Percentiles rank a stretch among this genome's conserved stretches.
Evolutionary conservation across 1,140 invertebrate species (phyloP).

Genomic region (Drosophila azteca): DNA sequence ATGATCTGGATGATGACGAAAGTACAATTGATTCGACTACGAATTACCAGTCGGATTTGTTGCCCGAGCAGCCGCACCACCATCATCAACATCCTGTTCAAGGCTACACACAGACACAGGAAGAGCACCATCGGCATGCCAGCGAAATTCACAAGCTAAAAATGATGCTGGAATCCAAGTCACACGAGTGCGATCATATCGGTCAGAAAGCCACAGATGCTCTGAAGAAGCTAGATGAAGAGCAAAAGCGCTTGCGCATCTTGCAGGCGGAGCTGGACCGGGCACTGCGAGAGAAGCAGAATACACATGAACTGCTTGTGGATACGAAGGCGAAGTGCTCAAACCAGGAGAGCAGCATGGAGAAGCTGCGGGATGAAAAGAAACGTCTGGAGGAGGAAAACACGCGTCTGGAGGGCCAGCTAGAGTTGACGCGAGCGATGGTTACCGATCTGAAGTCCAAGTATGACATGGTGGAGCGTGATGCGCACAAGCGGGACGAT

Average conservation of each 20-base stretch:
- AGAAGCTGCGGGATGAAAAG: slow-evolving; percentile 70
- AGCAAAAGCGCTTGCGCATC: slow-evolving; percentile 84
- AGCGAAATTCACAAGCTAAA: slow-evolving; percentile 62
- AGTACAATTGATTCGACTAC: slow-evolving; percentile 82
- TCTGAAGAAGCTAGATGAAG: slow-evolving; percentile 73
- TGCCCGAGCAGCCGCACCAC: slow-evolving; percentile 38
- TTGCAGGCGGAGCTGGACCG: slow-evolving; percentile 85
- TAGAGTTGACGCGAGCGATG: slow-evolving; percentile 67
- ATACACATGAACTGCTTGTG: slow-evolving; percentile 85
- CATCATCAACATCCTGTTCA: not conserved
- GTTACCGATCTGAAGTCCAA: slow-evolving; percentile 71
- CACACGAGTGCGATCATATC: slow-evolving; percentile 56
- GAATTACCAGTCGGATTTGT: slow-evolving; percentile 59
- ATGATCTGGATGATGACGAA: slow-evolving; percentile 86
- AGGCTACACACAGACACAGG: too few species aligned
- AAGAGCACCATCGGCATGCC: slow-evolving; percentile 13
- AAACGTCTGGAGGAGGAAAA: slow-evolving; percentile 69
- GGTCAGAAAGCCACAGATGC: slow-evolving; percentile 51
- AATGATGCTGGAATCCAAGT: slow-evolving; percentile 69
- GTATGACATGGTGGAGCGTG: slow-evolving; percentile 73
- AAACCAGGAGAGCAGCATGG: slow-evolving; percentile 67
- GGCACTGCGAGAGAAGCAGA: slow-evolving; percentile 84
- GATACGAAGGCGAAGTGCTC: slow-evolving; percentile 77
- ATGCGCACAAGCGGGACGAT: slow-evolving; percentile 62
- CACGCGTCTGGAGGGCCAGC: slow-evolving; percentile 54